phyloP scores from a whole-genome alignment of 1,140 invertebrate genomes.

The Zaprionus ornatus region DNA sequence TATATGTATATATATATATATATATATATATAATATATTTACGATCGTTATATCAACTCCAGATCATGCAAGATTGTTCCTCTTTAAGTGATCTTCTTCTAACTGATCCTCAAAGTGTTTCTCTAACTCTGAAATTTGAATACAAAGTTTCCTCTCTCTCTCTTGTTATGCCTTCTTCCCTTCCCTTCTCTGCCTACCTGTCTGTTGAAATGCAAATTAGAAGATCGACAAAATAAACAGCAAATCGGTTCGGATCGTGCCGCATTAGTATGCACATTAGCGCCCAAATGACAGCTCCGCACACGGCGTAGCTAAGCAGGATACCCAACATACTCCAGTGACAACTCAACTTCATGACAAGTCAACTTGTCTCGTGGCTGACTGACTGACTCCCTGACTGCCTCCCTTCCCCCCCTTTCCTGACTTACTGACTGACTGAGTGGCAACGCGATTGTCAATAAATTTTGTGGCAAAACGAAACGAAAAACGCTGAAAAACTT shows the following conservation, averaged over 20 bases:
- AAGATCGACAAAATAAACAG: not conserved
- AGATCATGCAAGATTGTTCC: not conserved
- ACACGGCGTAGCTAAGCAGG: slow-evolving; percentile 52
- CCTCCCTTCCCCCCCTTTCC: slow-evolving; percentile 18
- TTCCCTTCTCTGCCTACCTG: too few relatives aligned
- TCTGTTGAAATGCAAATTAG: slow-evolving; percentile 1
- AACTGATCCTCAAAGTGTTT: too few relatives aligned
- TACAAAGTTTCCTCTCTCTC: not conserved
- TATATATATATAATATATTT: too few relatives aligned
- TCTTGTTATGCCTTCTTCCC: not conserved
- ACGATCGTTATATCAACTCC: not conserved
- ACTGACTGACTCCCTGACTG: slow-evolving; percentile 34
- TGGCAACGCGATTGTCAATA: slow-evolving; percentile 70
- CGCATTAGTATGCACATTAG: slow-evolving; percentile 11
- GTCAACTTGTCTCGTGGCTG: slow-evolving; percentile 55
- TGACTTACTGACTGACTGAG: slow-evolving; percentile 38
- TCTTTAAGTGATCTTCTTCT: too few relatives aligned
- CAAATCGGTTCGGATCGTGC: not conserved
- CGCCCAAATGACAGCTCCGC: slow-evolving; percentile 33
- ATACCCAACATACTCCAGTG: slow-evolving; percentile 54
- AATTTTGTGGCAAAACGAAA: slow-evolving; percentile 58
- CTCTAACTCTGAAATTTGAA: too few relatives aligned
- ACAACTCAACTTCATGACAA: slow-evolving; percentile 69
- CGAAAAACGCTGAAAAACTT: slow-evolving; percentile 7
- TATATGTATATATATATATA: too few relatives aligned